Evolutionary conservation across 2,888 invertebrate species (phyloP).

Genomic region (Podabrus alpinus): DNA sequence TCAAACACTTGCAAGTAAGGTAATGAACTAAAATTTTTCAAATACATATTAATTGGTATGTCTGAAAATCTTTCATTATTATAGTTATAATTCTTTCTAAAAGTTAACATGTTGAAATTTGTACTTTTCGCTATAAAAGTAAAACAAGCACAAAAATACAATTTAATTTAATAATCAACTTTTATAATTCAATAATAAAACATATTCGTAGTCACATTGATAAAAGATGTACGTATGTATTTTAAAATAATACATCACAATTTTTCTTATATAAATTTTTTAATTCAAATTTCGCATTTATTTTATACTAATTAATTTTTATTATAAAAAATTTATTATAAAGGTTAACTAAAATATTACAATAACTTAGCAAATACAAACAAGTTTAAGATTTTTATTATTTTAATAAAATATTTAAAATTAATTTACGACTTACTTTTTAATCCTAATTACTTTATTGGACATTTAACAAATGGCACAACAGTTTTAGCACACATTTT

Average conservation of each 20-base stretch:
- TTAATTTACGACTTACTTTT: constrained; percentile 27
- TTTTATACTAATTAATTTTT: constrained; percentile 5
- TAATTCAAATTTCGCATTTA: constrained; percentile 8
- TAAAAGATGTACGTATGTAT: constrained; percentile 45
- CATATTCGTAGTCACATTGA: constrained; percentile 51
- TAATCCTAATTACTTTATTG: constrained; percentile 23
- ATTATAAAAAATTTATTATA: constrained; percentile 36
- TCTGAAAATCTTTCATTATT: too few relatives aligned
- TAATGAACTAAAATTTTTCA: too few relatives aligned
- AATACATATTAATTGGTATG: too few relatives aligned
- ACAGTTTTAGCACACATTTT: constrained; percentile 19
- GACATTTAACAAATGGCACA: constrained; percentile 32
- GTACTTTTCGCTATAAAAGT: too few relatives aligned
- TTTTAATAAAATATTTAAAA: background rate
- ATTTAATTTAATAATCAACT: constrained; percentile 17
- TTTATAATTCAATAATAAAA: constrained; percentile 47
- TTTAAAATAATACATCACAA: constrained; percentile 43
- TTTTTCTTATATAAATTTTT: constrained; percentile 41
- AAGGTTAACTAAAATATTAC: background rate
- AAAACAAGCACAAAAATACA: background rate
- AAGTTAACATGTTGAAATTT: too few relatives aligned
- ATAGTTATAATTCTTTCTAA: too few relatives aligned
- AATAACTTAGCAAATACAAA: background rate
- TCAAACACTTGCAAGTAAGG: too few relatives aligned
- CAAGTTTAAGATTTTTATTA: background rate